These are phyloP conservation scores for Rattus norvegicus DNA, from an alignment of 2,113 vertebrate genomes.

Conservation along the genomic window GRCr8 NC_086033.1:66569501-66570000, in stretches of 20 bases:
- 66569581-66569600: slow-evolving; percentile 78
- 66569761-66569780: slow-evolving; percentile 24
- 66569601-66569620: slow-evolving; percentile 82
- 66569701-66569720: slow-evolving; percentile 40
- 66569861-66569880: not conserved
- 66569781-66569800: slow-evolving; percentile 7
- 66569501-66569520: slow-evolving; percentile 75
- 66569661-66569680: slow-evolving; percentile 66
- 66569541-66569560: slow-evolving; percentile 68
- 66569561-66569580: slow-evolving; percentile 80
- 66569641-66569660: slow-evolving; percentile 63
- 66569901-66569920: not conserved
- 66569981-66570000: accelerated
- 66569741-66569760: not conserved
- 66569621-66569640: slow-evolving; percentile 78
- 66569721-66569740: slow-evolving; percentile 33
- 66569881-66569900: not conserved
- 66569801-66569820: not conserved
- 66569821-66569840: not conserved
- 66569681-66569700: slow-evolving; percentile 60
- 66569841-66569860: not conserved
- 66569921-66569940: slow-evolving; percentile 17
- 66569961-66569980: not conserved
- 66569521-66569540: slow-evolving; percentile 68
- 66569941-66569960: not conserved